Conservation (phyloP, 2,888 invertebrate genomes). For the Arrhopalites spinosus region DNA sequence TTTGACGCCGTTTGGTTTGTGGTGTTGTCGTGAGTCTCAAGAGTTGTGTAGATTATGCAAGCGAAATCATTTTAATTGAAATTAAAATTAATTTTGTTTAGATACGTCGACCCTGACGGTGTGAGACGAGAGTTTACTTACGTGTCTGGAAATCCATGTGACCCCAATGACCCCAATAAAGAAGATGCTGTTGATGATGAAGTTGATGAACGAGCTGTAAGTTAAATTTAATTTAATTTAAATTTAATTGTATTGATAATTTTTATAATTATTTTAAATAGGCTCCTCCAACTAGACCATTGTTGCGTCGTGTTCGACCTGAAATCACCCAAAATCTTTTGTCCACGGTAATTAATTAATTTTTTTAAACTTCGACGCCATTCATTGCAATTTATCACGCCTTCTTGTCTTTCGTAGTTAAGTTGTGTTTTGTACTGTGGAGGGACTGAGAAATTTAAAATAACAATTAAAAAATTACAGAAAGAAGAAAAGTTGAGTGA, state of each 20-base stretch:
- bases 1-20: no score
- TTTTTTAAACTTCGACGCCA: no score
- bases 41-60: neutral
- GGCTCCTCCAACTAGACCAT: conserved; percentile 57
- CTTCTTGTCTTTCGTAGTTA: no score
- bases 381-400: no score
- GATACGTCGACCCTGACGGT: conserved; percentile 81
- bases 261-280: no score
- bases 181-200: conserved; percentile 65
- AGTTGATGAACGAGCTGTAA: conserved; percentile 65
- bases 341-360: no score
- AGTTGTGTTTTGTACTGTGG: no score
- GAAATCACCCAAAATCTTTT: conserved; percentile 48
- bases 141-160: conserved; percentile 76
- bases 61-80: neutral
- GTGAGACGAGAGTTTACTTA: conserved; percentile 85
- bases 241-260: no score
- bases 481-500: conserved; percentile 55
- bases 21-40: no score
- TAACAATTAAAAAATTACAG: no score
- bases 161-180: conserved; percentile 78
- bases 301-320: conserved; percentile 46
- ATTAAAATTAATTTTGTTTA: conserved; percentile 11
- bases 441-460: no score
- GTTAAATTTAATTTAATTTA: no score